These are phyloP conservation scores for Drosophila miranda DNA, from an alignment of 1,140 invertebrate genomes.

Conservation along the genomic window DNA sequence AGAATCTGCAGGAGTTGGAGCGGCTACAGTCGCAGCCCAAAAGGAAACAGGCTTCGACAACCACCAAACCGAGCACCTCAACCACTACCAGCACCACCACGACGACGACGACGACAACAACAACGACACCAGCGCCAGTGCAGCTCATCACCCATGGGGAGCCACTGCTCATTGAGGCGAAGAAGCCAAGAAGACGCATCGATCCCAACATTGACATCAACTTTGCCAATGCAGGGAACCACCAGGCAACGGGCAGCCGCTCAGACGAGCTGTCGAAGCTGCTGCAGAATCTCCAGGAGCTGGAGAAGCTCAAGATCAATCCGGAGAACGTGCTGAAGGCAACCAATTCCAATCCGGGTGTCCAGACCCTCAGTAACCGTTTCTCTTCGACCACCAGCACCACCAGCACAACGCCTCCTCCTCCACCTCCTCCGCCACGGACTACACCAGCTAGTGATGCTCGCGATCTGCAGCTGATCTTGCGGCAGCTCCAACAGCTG, in stretches of 20 bases:
- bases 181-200: constrained; percentile 71
- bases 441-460: constrained; percentile 27
- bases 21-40: constrained; percentile 77
- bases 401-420: constrained; percentile 11
- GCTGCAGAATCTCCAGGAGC: constrained; percentile 72
- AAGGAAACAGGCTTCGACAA: constrained; percentile 12
- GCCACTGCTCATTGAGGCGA: constrained; percentile 70
- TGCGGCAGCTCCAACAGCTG: constrained; percentile 48
- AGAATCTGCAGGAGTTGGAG: constrained; percentile 78
- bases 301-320: constrained; percentile 71
- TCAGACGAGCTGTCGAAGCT: constrained; percentile 69
- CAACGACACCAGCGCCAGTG: constrained; percentile 34
- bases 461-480: constrained; percentile 43
- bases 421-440: constrained; percentile 12
- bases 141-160: constrained; percentile 73
- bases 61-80: constrained; percentile 9
- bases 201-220: constrained; percentile 78
- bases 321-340: constrained; percentile 69
- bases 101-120: constrained; percentile 28
- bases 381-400: constrained; percentile 30
- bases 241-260: constrained; percentile 38
- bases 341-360: constrained; percentile 12
- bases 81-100: constrained; percentile 2
- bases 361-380: constrained; percentile 51
- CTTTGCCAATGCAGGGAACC: constrained; percentile 64